Evolutionary conservation across 2,888 invertebrate genomes (phyloP).

Genomic region (Andrena camellia): DNA sequence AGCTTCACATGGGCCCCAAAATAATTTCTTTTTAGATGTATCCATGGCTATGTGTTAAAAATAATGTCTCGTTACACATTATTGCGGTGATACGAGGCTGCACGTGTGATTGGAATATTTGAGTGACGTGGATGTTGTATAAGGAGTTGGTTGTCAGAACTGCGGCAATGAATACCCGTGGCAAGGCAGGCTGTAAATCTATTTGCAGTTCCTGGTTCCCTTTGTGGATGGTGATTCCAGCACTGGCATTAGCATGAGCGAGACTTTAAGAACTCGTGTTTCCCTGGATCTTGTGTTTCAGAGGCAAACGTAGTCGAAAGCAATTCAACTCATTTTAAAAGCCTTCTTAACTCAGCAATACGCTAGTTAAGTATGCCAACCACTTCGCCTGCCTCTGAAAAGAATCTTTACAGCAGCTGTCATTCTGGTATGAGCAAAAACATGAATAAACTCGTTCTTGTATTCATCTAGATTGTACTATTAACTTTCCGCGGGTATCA

Average conservation of each 20-base stretch:
- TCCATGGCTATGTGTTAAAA: too few species aligned
- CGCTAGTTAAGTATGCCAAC: background rate
- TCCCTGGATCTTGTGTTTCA: slow-evolving; percentile 3
- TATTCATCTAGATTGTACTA: background rate
- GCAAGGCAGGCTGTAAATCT: background rate
- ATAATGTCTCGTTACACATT: too few species aligned
- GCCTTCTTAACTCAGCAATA: background rate
- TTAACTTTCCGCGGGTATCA: background rate
- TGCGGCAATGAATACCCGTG: background rate
- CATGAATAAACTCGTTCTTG: background rate
- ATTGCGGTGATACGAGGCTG: too few species aligned
- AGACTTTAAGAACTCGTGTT: background rate
- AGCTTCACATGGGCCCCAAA: too few species aligned
- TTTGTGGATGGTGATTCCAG: background rate
- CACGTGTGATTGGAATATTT: too few species aligned
- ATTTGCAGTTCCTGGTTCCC: slow-evolving; percentile 2
- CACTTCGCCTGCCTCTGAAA: background rate
- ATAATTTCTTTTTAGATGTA: too few species aligned
- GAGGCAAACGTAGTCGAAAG: background rate
- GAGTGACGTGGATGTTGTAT: background rate
- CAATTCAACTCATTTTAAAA: background rate
- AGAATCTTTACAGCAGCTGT: background rate
- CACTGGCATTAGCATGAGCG: background rate
- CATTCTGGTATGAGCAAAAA: background rate
- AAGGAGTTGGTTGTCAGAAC: background rate